Evolutionary conservation across 1,140 invertebrate genomes (phyloP), one percentile per base, ranked within the genome.

Genomic region (Drosophila sp.): DNA sequence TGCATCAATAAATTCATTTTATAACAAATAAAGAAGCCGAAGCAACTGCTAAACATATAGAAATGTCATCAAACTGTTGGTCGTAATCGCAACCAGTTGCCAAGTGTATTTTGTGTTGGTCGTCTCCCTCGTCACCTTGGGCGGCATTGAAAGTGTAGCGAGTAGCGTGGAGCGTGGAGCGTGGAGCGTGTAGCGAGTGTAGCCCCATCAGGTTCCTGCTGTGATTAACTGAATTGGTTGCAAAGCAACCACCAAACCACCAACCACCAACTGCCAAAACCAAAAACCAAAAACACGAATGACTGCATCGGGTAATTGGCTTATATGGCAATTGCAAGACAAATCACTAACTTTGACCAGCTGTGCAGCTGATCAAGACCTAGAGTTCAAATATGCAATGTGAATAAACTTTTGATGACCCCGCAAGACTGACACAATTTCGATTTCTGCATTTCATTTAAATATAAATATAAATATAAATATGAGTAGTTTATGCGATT

Each of bases 41-140:
- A 32, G 14, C 27, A 21, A 54, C 36, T 2, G 4, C 21, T 61
- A 18, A 48, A 48, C 36, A 8, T 57, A n/a, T n/a, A n/a, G n/a
- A n/a, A 79, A 76, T 76, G 80, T 82, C 80, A 67, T 79, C 62
- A 82, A 83, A 79, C 80, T 79, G 40, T 40, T 6, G 13, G 40
- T 36, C 77, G 36, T 53, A 59, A 36, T 43, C 45, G 27, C 13
- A 83, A 79, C 80, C 65, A 61, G 72, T 82, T 73, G 41, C 32
- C 57, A 43, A 61, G 46, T n/a, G 40, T 40, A 43, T 69, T 66
- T 54, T 61, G 14, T 61, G 14, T 61, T 48, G 36, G 58, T 58
- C 27, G n/a, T 45, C 43, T 38, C 58, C 57, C 36, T 57, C 54
- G 29, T 21, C 29, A 48, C 27, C 53, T 69, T 62, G 16, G 50